Conservation (phyloP, 2,113 vertebrate species). For the Daubentonia madagascariensis region DNA sequence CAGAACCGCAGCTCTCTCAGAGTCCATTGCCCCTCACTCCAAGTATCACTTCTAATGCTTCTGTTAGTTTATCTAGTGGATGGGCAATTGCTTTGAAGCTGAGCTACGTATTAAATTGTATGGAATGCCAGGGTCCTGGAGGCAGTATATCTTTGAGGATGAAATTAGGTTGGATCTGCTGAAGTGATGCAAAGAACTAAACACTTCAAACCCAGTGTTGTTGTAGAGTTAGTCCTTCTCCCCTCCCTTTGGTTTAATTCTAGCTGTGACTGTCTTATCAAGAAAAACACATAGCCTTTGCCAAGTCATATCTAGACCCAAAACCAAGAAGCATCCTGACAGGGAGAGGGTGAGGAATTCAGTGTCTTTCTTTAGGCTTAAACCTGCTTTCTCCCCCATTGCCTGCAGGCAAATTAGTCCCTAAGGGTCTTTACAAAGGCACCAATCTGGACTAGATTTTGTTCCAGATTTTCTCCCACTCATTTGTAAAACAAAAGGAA, state of each 20-base stretch:
- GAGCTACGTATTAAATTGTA: not conserved
- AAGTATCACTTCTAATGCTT: not conserved
- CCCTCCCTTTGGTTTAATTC: not conserved
- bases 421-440: not conserved
- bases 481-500: not conserved
- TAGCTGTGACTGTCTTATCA: not conserved
- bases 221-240: not conserved
- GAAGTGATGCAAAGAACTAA: not conserved
- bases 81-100: not conserved
- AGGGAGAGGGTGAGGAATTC: no score
- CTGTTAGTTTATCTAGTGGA: not conserved
- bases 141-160: not conserved
- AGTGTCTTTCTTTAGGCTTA: not conserved
- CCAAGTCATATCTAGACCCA: not conserved
- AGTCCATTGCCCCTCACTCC: not conserved
- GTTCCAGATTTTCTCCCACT: not conserved
- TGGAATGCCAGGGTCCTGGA: not conserved
- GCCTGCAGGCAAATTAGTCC: rapidly evolving
- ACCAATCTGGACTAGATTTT: not conserved
- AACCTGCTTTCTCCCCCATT: not conserved
- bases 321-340: not conserved
- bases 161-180: not conserved
- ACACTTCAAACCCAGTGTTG: not conserved
- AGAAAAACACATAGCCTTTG: not conserved
- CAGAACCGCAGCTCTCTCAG: not conserved